Conservation (phyloP, 23 tunicate genomes). For the Halocynthia aurantium region DNA sequence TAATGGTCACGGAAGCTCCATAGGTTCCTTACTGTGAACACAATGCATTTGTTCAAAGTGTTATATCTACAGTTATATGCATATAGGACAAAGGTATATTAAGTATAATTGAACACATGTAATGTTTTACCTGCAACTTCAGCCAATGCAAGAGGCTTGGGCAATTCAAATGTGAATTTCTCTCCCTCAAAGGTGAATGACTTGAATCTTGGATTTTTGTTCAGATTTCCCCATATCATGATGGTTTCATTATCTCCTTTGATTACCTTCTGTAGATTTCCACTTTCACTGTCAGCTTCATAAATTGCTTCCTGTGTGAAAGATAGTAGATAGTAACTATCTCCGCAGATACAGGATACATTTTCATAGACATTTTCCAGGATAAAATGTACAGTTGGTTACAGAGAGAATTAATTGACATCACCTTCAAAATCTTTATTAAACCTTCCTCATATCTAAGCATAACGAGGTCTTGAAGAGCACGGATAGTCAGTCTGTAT, state of each 20-base stretch:
- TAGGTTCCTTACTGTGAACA: constrained; percentile 60
- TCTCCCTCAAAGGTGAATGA: constrained; percentile 65
- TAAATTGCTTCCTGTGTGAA: constrained; percentile 60
- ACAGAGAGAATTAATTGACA: too few species aligned
- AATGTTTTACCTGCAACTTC: constrained; percentile 52
- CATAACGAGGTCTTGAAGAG: constrained; percentile 51
- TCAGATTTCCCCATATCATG: constrained; percentile 86
- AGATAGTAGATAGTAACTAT: not conserved
- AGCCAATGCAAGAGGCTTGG: constrained; percentile 59
- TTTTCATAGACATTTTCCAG: too few species aligned
- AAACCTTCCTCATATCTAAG: constrained; percentile 58
- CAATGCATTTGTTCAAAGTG: not conserved
- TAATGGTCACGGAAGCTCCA: constrained; percentile 61
- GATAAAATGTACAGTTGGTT: too few species aligned
- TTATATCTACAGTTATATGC: not conserved
- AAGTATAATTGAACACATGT: too few species aligned
- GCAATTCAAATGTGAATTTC: constrained; percentile 67
- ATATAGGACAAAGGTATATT: too few species aligned
- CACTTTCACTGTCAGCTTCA: constrained; percentile 85
- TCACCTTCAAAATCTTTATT: constrained; percentile 56
- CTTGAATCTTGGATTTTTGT: constrained; percentile 88
- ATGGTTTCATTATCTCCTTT: constrained; percentile 57
- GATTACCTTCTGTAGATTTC: constrained; percentile 76
- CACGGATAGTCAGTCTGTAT: constrained; percentile 44
- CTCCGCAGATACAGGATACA: too few species aligned